Conservation (phyloP, 2,797 vertebrate genomes). For the Arctocebus calabarensis region DNA sequence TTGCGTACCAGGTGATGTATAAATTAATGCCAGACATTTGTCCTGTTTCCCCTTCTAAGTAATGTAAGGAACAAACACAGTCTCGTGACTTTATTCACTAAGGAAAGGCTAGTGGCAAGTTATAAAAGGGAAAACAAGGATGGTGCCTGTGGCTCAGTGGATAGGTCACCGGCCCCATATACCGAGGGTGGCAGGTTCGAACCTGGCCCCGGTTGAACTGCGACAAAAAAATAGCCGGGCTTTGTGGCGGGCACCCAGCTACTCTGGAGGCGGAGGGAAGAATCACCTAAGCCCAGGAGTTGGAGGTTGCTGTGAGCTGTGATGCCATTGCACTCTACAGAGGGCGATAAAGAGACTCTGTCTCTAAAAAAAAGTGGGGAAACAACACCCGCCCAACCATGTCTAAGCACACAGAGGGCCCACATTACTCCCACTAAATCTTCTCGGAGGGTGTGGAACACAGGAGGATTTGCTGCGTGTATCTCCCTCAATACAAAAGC, state of each 20-base stretch:
- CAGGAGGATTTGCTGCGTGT: not conserved
- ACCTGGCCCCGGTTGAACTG: too few relatives aligned
- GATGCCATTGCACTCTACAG: too few relatives aligned
- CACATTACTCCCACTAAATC: not conserved
- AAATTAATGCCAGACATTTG: slow-evolving; percentile 2
- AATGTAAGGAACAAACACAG: not conserved
- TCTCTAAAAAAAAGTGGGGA: too few relatives aligned
- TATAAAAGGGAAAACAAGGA: not conserved
- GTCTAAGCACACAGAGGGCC: slow-evolving; percentile 13
- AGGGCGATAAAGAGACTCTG: too few relatives aligned
- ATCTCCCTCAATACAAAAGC: not conserved
- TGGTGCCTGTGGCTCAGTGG: too few relatives aligned
- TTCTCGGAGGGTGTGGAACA: not conserved
- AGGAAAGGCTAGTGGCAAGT: not conserved
- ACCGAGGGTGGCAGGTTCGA: too few relatives aligned
- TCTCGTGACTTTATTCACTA: not conserved
- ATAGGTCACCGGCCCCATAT: too few relatives aligned
- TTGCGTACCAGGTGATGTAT: not conserved
- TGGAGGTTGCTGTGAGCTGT: too few relatives aligned
- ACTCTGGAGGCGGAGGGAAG: too few relatives aligned
- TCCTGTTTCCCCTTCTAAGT: not conserved
- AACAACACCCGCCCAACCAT: not conserved
- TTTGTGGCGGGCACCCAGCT: too few relatives aligned
- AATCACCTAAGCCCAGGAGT: too few relatives aligned
- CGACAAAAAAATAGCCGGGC: too few relatives aligned